Conservation (phyloP, 2,797 vertebrate species). For the Helostoma temminkii region DNA sequence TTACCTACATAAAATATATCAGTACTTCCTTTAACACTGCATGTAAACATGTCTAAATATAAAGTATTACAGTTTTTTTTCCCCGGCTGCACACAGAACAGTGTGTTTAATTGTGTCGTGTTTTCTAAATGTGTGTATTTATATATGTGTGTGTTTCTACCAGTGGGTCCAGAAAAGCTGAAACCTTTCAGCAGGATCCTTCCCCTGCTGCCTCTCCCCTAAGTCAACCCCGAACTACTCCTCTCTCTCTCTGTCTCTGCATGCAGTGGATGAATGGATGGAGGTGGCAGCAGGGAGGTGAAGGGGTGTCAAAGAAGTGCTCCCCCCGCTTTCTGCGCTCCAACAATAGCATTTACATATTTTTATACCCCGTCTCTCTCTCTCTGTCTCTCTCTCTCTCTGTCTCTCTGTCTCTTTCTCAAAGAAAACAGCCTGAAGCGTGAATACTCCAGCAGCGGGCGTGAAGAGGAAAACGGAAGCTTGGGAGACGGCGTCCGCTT, state of each 20-base stretch:
- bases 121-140: neutral
- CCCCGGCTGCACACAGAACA: no score
- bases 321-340: slow-evolving; percentile 64
- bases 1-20: no score
- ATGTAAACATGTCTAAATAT: no score
- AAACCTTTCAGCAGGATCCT: slow-evolving; percentile 64
- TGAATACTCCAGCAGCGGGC: slow-evolving; percentile 80
- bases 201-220: slow-evolving; percentile 38
- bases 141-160: slow-evolving; percentile 4
- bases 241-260: slow-evolving; percentile 11
- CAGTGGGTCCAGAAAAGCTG: slow-evolving; percentile 24
- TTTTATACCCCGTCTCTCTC: slow-evolving; percentile 77
- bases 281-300: slow-evolving; percentile 46
- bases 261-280: slow-evolving; percentile 34
- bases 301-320: slow-evolving; percentile 50
- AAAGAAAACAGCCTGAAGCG: slow-evolving; percentile 87
- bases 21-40: no score
- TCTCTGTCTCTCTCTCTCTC: slow-evolving; percentile 59
- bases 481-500: slow-evolving; percentile 74
- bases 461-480: slow-evolving; percentile 78
- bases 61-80: no score
- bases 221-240: slow-evolving; percentile 29
- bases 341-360: slow-evolving; percentile 88
- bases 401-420: slow-evolving; percentile 77
- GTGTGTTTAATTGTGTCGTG: no score